Percentiles rank a stretch among this genome's conserved stretches.
These are phyloP conservation scores for Menura novaehollandiae DNA, from an alignment of 2,113 vertebrate genomes.

Conservation along the genomic window DNA sequence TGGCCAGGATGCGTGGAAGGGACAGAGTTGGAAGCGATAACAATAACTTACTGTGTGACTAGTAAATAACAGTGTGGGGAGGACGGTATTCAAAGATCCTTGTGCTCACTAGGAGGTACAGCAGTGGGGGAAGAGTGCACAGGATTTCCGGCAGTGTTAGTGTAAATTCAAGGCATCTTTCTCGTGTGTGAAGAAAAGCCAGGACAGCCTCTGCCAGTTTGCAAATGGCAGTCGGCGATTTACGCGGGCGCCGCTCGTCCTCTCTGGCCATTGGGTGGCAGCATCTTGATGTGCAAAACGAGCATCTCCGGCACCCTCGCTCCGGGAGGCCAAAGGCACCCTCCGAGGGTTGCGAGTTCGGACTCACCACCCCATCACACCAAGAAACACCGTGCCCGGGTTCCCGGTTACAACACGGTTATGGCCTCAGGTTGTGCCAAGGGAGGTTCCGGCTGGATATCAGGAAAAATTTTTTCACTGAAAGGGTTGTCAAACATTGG, in stretches of 20 bases:
- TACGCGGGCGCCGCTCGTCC: neutral
- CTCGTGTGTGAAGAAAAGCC: neutral
- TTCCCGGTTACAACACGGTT: neutral
- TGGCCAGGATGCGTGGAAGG: neutral
- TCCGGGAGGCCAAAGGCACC: neutral
- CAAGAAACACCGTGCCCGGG: neutral
- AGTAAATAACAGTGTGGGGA: neutral
- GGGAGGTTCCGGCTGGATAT: neutral
- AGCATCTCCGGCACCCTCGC: neutral
- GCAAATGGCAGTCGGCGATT: neutral
- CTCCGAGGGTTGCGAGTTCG: neutral
- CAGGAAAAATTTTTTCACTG: neutral
- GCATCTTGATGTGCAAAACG: slow-evolving; percentile 1
- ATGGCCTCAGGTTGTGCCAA: neutral
- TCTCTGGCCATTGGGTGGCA: slow-evolving; percentile 38
- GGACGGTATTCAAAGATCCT: neutral
- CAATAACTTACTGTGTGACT: neutral
- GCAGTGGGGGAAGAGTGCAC: neutral
- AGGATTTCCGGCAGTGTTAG: neutral
- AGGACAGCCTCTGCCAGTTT: neutral
- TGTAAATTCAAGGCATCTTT: neutral
- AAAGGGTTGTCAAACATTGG: neutral
- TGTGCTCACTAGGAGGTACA: neutral
- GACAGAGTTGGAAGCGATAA: neutral
- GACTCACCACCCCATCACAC: neutral